phyloP scores from a whole-genome alignment of 2,113 vertebrate genomes.

The Vulpes vulpes region DNA sequence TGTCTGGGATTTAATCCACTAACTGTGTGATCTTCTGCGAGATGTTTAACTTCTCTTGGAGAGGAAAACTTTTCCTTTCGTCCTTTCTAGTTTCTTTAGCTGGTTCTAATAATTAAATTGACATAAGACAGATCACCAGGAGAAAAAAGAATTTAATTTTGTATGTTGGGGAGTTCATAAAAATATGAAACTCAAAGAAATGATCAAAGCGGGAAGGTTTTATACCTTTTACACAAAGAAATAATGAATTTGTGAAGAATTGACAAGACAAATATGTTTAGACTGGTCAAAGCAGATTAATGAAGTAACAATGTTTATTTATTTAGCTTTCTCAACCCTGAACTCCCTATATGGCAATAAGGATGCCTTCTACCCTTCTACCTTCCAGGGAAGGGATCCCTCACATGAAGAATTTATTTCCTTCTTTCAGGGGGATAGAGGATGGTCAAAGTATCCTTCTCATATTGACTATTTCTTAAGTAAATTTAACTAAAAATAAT shows the following conservation, averaged over 20 bases:
- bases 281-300: background rate
- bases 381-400: background rate
- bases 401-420: background rate
- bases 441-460: background rate
- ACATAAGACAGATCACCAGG: background rate
- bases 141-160: background rate
- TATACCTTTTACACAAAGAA: background rate
- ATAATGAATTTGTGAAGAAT: background rate
- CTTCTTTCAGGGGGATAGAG: background rate
- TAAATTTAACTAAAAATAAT: background rate
- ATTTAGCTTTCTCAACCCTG: background rate
- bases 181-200: background rate
- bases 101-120: background rate
- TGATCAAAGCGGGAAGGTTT: background rate
- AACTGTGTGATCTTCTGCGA: background rate
- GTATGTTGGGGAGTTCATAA: background rate
- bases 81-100: background rate
- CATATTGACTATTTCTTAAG: background rate
- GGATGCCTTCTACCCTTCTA: background rate
- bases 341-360: background rate
- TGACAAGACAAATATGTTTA: background rate
- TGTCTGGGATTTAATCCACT: background rate
- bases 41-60: background rate
- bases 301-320: background rate
- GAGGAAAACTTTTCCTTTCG: background rate